Evolutionary conservation across 2,113 vertebrate species (phyloP).

Genomic region (Paralichthys olivaceus): DNA sequence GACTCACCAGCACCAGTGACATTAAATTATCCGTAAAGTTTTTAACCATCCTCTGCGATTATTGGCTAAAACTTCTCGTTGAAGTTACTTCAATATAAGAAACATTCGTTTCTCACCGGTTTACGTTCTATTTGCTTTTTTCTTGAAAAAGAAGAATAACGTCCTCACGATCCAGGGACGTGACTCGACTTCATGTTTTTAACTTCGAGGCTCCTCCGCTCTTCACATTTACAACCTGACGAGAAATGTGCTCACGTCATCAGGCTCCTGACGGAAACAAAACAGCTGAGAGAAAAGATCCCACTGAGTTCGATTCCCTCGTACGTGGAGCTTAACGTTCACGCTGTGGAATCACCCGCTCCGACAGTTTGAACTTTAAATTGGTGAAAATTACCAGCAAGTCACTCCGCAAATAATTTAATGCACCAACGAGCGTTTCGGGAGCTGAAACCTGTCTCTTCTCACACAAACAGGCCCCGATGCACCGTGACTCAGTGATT

Average conservation of each 20-base stretch:
- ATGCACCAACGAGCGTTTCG: conserved; percentile 54
- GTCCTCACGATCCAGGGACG: background rate
- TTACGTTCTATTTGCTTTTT: too few species aligned
- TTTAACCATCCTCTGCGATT: too few species aligned
- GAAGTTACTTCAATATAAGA: too few species aligned
- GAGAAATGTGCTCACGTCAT: conserved; percentile 6
- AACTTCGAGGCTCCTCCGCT: too few species aligned
- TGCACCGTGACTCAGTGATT: conserved; percentile 63
- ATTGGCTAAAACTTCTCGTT: too few species aligned
- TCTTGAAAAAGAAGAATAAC: too few species aligned
- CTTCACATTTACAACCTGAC: background rate
- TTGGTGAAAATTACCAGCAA: background rate
- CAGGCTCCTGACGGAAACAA: conserved; percentile 37
- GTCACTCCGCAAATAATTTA: conserved; percentile 44
- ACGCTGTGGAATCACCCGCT: conserved; percentile 13
- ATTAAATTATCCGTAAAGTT: too few species aligned
- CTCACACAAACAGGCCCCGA: conserved; percentile 53
- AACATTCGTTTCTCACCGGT: too few species aligned
- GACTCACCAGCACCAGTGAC: too few species aligned
- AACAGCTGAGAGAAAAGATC: conserved; percentile 42
- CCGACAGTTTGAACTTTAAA: conserved; percentile 16
- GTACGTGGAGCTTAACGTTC: conserved; percentile 3
- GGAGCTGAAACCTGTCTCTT: conserved; percentile 50
- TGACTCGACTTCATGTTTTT: background rate
- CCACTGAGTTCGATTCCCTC: conserved; percentile 27